Evolutionary conservation across 2,113 vertebrate genomes (phyloP), one percentile per base, ranked within the genome.

Genomic region (Laticauda colubrina): DNA sequence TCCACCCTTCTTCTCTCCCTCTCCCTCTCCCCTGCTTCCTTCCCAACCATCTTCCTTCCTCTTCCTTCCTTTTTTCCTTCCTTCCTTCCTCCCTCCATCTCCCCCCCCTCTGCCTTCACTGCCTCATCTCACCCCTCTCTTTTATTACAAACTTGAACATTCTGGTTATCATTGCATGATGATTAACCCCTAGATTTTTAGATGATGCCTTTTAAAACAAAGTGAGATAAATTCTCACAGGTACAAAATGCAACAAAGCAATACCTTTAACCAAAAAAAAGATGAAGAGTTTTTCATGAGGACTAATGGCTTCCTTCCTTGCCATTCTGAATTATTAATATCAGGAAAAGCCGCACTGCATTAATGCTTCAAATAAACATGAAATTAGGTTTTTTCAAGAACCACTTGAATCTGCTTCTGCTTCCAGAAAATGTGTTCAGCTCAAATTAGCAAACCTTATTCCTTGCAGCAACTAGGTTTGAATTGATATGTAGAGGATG

Each of bases 141-240:
- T 89, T 39, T 53, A 93, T 95, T 93, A 91, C 92, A 95, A 55
- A 57, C 85, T 4, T 92, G 95, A 55, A 92, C 0, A 92, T 94
- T 57, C 24, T 95, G 59, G 0, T 6, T 55, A 93, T 93, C 91
- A 64, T 11, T 87, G 23, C 8, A 87, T 6, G 89, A 20, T 95
- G 86, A 91, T 92, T 89, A 95, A 95, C 92, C 75, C 26, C 93
- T 61, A 26, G 48, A 94, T 95, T 95, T 96, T 95, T 91, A 21
- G 53, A 94, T 91, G 18, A 4, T 6, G 86, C 51, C 48, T 90
- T 93, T 95, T 94, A 14, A 53, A 92, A 34, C 93, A 56, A 94
- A 95, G 91, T 91, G 94, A 93, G 92, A 29, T 21, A 26, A 4
- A 88, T 34, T 93, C 91, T 69, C 57, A 92, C 34, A 87, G 61